Percentiles rank a stretch among this genome's conserved stretches.
Evolutionary conservation across 2,797 vertebrate genomes (phyloP).

Genomic region (Numenius phaeopus): DNA sequence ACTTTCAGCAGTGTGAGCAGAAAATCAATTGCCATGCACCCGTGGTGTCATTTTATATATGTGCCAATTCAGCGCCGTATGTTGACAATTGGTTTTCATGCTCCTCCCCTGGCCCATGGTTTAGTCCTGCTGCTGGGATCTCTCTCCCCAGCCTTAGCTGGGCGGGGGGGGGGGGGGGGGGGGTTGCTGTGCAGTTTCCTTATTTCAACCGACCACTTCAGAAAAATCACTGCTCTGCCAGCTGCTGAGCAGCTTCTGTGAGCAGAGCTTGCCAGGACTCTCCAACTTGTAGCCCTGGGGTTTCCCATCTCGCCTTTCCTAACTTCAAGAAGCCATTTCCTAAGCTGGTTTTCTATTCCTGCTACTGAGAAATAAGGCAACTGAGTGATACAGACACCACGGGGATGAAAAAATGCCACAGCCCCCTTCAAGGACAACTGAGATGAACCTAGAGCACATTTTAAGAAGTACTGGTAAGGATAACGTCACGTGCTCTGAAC

Average conservation of each 20-base stretch:
- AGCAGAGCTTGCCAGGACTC: background rate
- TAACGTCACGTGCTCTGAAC: background rate
- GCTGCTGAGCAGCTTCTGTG: background rate
- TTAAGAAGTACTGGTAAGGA: background rate
- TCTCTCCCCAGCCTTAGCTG: background rate
- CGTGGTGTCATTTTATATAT: accelerated
- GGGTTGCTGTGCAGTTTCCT: background rate
- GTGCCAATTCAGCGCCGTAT: background rate
- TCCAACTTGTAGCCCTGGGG: background rate
- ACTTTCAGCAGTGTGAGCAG: background rate
- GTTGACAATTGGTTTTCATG: background rate
- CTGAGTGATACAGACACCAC: background rate
- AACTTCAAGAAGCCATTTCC: background rate
- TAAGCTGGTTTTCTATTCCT: background rate
- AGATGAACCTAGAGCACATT: background rate
- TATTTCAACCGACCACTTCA: background rate
- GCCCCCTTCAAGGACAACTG: background rate
- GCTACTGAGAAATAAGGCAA: slow-evolving; percentile 32
- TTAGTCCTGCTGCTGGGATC: background rate
- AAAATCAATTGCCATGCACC: background rate
- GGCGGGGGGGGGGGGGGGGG: no score
- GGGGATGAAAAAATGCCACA: background rate
- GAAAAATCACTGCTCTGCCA: background rate
- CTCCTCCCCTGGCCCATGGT: background rate
- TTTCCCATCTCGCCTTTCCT: background rate